Evolutionary conservation across 2,797 vertebrate genomes (phyloP), one percentile per base, ranked within the genome.

Genomic region (Serranus cabrilla): DNA sequence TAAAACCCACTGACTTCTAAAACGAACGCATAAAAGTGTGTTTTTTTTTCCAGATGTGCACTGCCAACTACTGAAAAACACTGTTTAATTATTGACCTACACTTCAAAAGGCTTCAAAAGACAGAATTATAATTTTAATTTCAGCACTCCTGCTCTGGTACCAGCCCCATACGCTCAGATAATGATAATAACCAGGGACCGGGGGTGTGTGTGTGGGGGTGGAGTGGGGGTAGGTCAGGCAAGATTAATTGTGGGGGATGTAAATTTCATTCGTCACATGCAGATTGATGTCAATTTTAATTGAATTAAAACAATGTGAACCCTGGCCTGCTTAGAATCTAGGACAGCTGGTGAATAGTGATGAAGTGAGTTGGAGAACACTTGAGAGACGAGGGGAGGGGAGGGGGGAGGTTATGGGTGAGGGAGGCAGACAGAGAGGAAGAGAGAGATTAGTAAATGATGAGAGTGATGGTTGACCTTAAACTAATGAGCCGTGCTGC

Each of bases 221-320:
- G 81, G 78, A 81, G 81, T 34, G 27, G 77, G 46, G 75, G 59
- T 71, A 81, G 89, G 90, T 86, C 88, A 79, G 87, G 61, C 83
- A 76, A 89, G 88, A 93, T 93, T 92, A 93, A 93, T 93, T 91
- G 90, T 76, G 52, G 79, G 76, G 88, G 91, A 91, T 93, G 92
- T 92, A 89, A 91, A 93, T 94, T 93, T 90, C 59, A 93, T 93
- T 93, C 25, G 86, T 93, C 91, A 93, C 88, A 89, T 86, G 86
- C 88, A 90, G 91, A 93, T 90, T 91, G 90, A 91, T 94, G 92
- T 93, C 89, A 85, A 82, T 91, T 92, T 93, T 92, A 94, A 93
- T 93, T 93, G 89, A 93, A 93, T 93, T 93, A 93, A 93, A 91
- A 93, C 87, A 91, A 92, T 85, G 90, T 91, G 91, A 92, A 90